Conservation (phyloP, 2,888 invertebrate genomes). For the Drosophila meridiana region DNA sequence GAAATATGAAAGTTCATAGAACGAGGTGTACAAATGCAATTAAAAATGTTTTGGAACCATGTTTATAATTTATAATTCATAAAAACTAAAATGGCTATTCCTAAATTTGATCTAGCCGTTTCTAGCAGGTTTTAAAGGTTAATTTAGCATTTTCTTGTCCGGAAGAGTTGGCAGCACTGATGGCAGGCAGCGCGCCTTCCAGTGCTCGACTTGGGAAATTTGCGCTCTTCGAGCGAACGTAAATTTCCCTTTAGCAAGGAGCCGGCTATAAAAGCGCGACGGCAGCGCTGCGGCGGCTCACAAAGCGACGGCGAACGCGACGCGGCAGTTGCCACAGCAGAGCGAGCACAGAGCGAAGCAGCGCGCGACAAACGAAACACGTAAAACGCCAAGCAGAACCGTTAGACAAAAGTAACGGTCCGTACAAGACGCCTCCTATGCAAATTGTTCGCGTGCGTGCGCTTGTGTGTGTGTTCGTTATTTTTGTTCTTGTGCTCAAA, state of each 20-base stretch:
- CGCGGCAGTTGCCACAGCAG: constrained; percentile 40
- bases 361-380: constrained; percentile 32
- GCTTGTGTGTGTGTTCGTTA: constrained; percentile 12
- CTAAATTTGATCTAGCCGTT: too few species aligned
- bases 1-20: too few species aligned
- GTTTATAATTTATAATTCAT: too few species aligned
- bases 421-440: constrained; percentile 20
- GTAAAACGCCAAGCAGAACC: constrained; percentile 18
- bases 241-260: constrained; percentile 42
- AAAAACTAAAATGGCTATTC: too few species aligned
- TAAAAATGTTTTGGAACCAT: too few species aligned
- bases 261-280: constrained; percentile 58
- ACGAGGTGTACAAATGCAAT: too few species aligned
- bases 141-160: too few species aligned
- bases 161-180: too few species aligned
- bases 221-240: constrained; percentile 12
- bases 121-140: too few species aligned
- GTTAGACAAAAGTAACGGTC: constrained; percentile 28
- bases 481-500: constrained; percentile 31
- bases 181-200: constrained; percentile 10
- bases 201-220: constrained; percentile 12
- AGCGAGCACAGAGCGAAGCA: background rate
- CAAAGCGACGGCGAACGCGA: constrained; percentile 55
- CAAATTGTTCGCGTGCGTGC: constrained; percentile 14
- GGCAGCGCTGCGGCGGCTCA: constrained; percentile 35